Evolutionary conservation across 2,797 vertebrate genomes (phyloP), one percentile per base, ranked within the genome.

Genomic region (Philypnodon macrostomus): DNA sequence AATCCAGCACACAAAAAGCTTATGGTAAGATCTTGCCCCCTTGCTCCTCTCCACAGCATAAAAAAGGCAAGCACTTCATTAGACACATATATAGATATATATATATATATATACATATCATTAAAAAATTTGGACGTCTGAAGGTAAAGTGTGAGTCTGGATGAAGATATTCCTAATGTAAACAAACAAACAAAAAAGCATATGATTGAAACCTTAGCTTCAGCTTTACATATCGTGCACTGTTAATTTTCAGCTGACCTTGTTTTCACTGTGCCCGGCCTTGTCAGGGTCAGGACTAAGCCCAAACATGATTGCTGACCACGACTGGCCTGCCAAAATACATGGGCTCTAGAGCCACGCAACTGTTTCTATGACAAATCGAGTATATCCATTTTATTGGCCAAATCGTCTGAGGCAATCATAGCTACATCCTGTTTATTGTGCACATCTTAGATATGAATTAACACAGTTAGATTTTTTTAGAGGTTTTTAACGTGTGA

Each of bases 221-320:
- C 31, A n/a, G 10, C 5, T 13, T 12, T 5, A 13, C 5, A 41
- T 17, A 24, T 29, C 1, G 40, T 10, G 26, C 41, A 4, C 5
- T 30, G 5, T 36, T 61, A 29, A 29, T 24, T 29, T 17, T 11
- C 12, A 26, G 2, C 6, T 80, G 80, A 79, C 73, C 67, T 80
- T 73, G 47, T 79, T 80, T 60, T 61, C 38, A 6, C 46, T 50
- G 50, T 54, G 72, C 56, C 2, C 1, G 46, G 63, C 39, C 16
- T 54, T 47, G n/a, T 38, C 24, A 5, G 54, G 47, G 64, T 80
- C 68, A 52, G 44, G 4, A 12, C 54, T 80, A 73, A 81, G 64
- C 73, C 53, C 27, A 36, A 68, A 73, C 57, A 59, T 21, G 63
- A 73, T 48, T 67, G 39, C 69, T 72, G 77, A 79, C 68, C 76